Evolutionary conservation across 2,797 vertebrate species (phyloP), one percentile per base, ranked within the genome.

Genomic region (Alcedo atthis): DNA sequence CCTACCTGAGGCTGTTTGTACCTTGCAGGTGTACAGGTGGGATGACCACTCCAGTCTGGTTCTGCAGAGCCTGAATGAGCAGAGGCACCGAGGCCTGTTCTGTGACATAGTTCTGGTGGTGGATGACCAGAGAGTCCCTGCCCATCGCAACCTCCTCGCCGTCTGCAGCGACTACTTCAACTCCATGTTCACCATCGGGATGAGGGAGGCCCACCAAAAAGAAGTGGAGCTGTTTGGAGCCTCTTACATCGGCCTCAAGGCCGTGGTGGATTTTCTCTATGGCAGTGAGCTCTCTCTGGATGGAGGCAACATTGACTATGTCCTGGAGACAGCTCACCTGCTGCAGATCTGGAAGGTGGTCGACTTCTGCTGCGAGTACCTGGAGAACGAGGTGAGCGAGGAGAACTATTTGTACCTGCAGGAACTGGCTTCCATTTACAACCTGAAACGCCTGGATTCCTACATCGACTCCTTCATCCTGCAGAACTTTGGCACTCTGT

Each of bases 151-250:
- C 87, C 97, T 99, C 32, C 97, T 99, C 24, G 99, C 99, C 0
- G 97, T 98, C 69, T 99, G 98, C 97, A 99, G 99, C 4, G 98
- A 99, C 24, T 99, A 99, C 95, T 99, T 99, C 97, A 98, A 99
- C 73, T 98, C 99, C 21, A 99, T 99, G 99, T 99, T 99, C 97
- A 99, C 98, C 10, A 95, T 99, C 64, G 99, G 98, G 70, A 99
- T 99, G 99, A 98, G 98, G 20, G 99, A 99, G 96, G 98, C 98
- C 57, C 98, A 97, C 24, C 98, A 99, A 95, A 97, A 98, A 48
- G 98, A 99, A 96, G 99, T 99, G 48, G 98, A 99, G 93, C 97
- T 99, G 57, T 97, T 99, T 0, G 99, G 99, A 2, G 96, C 98
- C 59, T 99, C 99, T 10, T 98, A 97, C 40, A 87, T 98, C 0